A percentile compares a stretch with the other conserved stretches of the same genome.
Evolutionary conservation across 2,113 vertebrate genomes (phyloP).

Genomic region (Peromyscus leucopus): DNA sequence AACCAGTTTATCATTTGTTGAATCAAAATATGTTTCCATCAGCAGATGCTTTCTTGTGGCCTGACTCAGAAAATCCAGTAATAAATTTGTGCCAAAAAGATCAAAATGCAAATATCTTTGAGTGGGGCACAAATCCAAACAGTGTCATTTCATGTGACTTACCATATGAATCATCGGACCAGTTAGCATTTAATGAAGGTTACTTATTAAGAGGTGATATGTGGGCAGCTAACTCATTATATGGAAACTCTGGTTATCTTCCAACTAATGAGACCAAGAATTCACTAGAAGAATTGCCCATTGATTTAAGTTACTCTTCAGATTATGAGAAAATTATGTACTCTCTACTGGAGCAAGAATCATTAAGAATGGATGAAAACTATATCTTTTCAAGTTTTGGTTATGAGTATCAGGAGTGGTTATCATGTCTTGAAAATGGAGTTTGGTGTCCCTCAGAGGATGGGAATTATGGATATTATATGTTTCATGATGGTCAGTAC

Average conservation of each 20-base stretch:
- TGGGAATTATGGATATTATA: slow-evolving; percentile 95
- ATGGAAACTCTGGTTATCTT: slow-evolving; percentile 86
- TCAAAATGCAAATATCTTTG: slow-evolving; percentile 83
- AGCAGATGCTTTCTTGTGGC: slow-evolving; percentile 78
- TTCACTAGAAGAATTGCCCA: slow-evolving; percentile 87
- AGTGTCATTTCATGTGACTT: slow-evolving; percentile 82
- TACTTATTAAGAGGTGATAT: slow-evolving; percentile 89
- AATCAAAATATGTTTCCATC: slow-evolving; percentile 82
- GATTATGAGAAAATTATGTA: slow-evolving; percentile 82
- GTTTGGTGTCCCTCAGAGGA: slow-evolving; percentile 97
- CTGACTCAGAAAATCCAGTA: slow-evolving; percentile 81
- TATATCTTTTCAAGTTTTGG: slow-evolving; percentile 88
- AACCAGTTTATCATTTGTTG: slow-evolving; percentile 82
- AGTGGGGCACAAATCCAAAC: slow-evolving; percentile 87
- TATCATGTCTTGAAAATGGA: slow-evolving; percentile 93
- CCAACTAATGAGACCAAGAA: slow-evolving; percentile 83
- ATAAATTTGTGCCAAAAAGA: slow-evolving; percentile 89
- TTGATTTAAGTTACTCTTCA: slow-evolving; percentile 88
- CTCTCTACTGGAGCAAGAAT: slow-evolving; percentile 84
- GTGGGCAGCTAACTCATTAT: slow-evolving; percentile 88
- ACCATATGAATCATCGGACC: slow-evolving; percentile 85
- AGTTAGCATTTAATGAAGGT: slow-evolving; percentile 90
- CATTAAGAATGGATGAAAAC: slow-evolving; percentile 87
- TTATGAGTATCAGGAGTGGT: slow-evolving; percentile 95
- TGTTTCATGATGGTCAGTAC: slow-evolving; percentile 95